Evolutionary conservation across 2,888 invertebrate genomes (phyloP), one percentile per base, ranked within the genome.

Genomic region (Metacarcinus magister): DNA sequence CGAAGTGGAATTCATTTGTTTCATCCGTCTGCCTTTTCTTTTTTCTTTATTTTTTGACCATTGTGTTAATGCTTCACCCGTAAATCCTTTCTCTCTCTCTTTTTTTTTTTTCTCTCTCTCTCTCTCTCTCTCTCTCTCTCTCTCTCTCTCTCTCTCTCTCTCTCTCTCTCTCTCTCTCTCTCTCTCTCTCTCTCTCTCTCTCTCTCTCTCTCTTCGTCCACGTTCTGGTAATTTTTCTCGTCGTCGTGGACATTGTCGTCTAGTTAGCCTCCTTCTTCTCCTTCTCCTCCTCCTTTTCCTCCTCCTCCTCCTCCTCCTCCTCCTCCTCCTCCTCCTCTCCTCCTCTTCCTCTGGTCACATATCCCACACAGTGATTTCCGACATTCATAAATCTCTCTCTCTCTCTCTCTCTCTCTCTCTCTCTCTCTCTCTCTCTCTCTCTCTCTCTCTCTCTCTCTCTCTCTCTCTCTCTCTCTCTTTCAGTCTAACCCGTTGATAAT

Each of bases 381-480:
- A n/a, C 67, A 67, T n/a, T n/a, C 67, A 67, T 67, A 67, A 67
- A 67, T 67, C 67, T 67, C 67, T 82, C 82, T 82, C 82, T 82
- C 82, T 82, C 82, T 82, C 82, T 82, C 82, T 82, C 82, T 82
- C 82, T 82, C 82, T 67, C 67, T 67, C 67, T 67, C 67, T 67
- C 67, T 67, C 67, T 67, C 67, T 67, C 67, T 67, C 67, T 67
- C 67, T 82, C 82, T 82, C 82, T 82, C 82, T 82, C 82, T 82
- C 82, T 82, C 82, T 82, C 82, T 82, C 82, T 82, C 82, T 82
- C 82, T 82, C 82, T 82, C 82, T 82, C 82, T 82, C 82, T 82
- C 82, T 82, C 82, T 82, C 82, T 82, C 82, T 82, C 82, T 75
- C 75, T 82, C 82, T 82, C 82, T 82, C 82, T 82, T 32, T 28